A percentile compares a stretch with the other conserved stretches of the same genome.
Evolutionary conservation across 2,797 vertebrate genomes (phyloP).

Genomic region (Prionace glauca): DNA sequence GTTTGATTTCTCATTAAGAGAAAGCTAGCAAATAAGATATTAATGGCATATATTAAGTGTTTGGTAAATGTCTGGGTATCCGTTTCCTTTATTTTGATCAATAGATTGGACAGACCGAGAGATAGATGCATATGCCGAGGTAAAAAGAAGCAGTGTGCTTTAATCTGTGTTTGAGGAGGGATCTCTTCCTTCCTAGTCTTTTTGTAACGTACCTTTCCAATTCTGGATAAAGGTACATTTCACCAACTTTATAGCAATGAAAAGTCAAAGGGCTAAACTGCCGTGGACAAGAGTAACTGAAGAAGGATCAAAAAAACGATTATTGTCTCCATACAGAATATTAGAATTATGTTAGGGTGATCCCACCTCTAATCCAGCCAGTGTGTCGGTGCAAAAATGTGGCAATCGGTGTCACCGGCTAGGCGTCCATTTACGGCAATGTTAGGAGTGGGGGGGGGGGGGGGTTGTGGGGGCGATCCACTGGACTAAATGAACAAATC

Average conservation of each 20-base stretch:
- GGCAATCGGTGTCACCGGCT: not conserved
- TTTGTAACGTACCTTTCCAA: not conserved
- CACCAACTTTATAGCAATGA: not conserved
- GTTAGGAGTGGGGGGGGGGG: not conserved
- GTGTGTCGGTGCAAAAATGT: not conserved
- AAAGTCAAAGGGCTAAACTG: not conserved
- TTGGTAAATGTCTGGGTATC: slow-evolving; percentile 21
- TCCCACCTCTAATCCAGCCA: not conserved
- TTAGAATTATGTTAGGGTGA: not conserved
- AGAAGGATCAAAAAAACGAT: not conserved
- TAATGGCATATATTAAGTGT: slow-evolving; percentile 26
- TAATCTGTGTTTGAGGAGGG: not conserved
- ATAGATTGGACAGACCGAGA: slow-evolving; percentile 11
- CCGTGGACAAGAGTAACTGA: not conserved
- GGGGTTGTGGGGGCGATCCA: not conserved
- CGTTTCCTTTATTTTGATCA: not conserved
- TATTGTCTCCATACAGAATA: not conserved
- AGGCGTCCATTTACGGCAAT: not conserved
- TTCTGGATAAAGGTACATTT: not conserved
- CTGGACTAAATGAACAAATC: too few species aligned
- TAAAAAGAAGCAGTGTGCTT: not conserved
- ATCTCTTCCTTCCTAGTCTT: not conserved
- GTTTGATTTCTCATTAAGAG: slow-evolving; percentile 34
- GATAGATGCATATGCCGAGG: not conserved
- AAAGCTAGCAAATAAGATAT: slow-evolving; percentile 28